Evolutionary conservation across 1,140 invertebrate genomes (phyloP), one percentile per base, ranked within the genome.

Genomic region (Globodera rostochiensis): DNA sequence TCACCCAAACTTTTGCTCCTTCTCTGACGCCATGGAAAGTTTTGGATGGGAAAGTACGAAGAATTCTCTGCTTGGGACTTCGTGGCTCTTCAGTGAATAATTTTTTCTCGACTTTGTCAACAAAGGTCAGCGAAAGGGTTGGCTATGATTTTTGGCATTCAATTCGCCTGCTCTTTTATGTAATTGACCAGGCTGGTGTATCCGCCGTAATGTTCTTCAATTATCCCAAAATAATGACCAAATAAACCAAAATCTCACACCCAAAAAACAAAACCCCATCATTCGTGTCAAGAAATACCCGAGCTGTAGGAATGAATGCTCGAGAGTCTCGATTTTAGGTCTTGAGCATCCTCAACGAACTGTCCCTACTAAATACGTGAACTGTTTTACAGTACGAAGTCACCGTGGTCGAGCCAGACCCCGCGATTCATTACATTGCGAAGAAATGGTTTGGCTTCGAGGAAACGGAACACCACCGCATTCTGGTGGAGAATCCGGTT

Each of bases 391-490:
- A 78, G 77, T 78, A 78, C 50, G 77, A 78, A 25, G 77, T 78
- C 6, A 78, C 77, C 9, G 57, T 70, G 45, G 57, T 78, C 11
- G 77, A 78, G 9, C 50, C 77, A 19, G 64, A 78, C 49, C 64
- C 77, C 13, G 77, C 77, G 70, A 47, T 78, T 8, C 53, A 50
- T 15, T 78, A 78, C 25, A 36, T 78, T 0, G 53, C 77, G 7
- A 49, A 78, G 11, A 78, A 78, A 21, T 78, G 77, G 77, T 78
- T 78, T 21, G 77, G 36, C 13, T 69, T 78, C 69, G 66, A 66
- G 45, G 77, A 78, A 21, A 69, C 57, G 11, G 77, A 69, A 15
- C 60, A 70, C 2, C 53, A 78, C 66, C 77, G 77, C 9, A 69
- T 78, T 45, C 49, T 78, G n/a, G 19, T 64, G 21, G 77, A 78